Evolutionary conservation across 2,113 vertebrate species (phyloP), one percentile per base, ranked within the genome.

Genomic region (Ifrita kowaldi): DNA sequence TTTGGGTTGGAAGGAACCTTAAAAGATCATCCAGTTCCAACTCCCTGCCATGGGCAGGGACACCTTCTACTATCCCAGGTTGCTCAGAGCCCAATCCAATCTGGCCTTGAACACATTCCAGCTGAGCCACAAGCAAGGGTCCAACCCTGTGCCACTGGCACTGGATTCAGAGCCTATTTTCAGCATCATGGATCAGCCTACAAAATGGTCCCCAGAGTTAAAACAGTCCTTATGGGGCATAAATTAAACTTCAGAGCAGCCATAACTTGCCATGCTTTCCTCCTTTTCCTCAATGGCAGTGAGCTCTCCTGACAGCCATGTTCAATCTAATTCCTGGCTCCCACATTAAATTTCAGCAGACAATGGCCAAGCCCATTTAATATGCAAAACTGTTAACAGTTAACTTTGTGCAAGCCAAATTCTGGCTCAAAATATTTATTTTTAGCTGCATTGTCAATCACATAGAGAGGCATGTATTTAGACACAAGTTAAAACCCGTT

Each of bases 171-270:
- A 71, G 20, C 22, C 37, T 16, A 57, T 20, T 32, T 32, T 33
- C n/a, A 55, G 80, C 11, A 2, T 7, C 18, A 37, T 0, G 1
- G 14, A 53, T 41, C 30, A 62, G 39, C 27, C 69, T 39, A 11
- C 16, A 18, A 50, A 64, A 75, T 1, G 8, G 47, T 30, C 13
- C 24, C 11, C 1, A 1, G 3, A n/a, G 16, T 30, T 33, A 59
- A 23, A n/a, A 19, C 3, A 35, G 39, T 22, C 5, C 30, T 60
- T 28, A 2, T 0, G 5, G 13, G 5, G 23, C 27, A 32, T 2
- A 35, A 68, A 55, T 37, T 13, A 32, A 75, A 24, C 13, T 23
- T 16, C 28, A 16, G 27, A 57, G 55, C 42, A 87, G 37, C 19
- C 41, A 55, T 33, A 32, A 32, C 26, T 28, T 8, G 3, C 7